Evolutionary conservation across 2,113 vertebrate species (phyloP).

Genomic region (Scophthalmus maximus): DNA sequence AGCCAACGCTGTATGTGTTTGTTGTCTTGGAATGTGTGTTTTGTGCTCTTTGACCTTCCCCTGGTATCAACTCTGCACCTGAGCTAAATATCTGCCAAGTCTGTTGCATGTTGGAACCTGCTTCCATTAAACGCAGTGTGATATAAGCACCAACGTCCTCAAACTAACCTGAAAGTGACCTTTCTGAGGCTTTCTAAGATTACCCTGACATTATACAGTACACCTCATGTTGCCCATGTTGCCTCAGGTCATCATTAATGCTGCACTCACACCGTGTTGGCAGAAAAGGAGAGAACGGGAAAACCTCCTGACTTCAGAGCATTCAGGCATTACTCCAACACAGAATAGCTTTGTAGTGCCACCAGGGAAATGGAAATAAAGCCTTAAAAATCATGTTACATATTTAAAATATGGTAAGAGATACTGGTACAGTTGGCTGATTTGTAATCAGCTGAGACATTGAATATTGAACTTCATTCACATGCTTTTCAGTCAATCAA

Average conservation of each 20-base stretch:
- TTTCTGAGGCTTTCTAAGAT: conserved; percentile 44
- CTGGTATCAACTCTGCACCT: conserved; percentile 34
- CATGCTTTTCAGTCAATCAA: no score
- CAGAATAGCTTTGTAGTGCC: neutral
- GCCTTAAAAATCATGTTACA: no score
- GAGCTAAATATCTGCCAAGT: conserved; percentile 48
- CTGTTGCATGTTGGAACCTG: conserved; percentile 20
- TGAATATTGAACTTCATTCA: no score
- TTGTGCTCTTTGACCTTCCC: conserved; percentile 35
- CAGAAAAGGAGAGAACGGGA: neutral
- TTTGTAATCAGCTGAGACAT: neutral
- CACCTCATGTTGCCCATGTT: conserved; percentile 4
- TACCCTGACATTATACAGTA: neutral
- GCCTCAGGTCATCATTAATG: conserved; percentile 35
- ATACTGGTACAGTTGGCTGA: neutral
- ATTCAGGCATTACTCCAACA: neutral
- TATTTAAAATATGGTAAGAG: no score
- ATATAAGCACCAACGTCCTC: conserved; percentile 35
- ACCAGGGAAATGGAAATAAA: neutral
- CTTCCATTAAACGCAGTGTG: conserved; percentile 42
- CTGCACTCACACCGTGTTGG: neutral
- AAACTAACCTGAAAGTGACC: conserved; percentile 52
- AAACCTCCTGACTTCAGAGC: neutral
- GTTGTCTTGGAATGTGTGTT: neutral
- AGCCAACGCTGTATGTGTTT: neutral